Conservation (phyloP, 2,113 vertebrate species). For the Mola mola region DNA sequence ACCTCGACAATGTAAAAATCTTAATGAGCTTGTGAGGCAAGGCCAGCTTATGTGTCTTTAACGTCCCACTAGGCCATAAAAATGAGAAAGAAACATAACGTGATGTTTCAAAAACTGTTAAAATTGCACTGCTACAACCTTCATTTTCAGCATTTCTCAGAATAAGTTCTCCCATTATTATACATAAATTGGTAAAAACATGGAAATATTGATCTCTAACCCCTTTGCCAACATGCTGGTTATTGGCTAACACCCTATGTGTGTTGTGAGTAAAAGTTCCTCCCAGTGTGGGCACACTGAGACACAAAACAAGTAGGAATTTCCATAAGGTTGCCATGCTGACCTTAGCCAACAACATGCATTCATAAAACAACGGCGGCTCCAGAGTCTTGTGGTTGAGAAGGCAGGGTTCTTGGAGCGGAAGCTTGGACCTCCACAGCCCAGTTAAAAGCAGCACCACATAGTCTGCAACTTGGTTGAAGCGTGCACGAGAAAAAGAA, state of each 20-base stretch:
- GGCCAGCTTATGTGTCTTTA: slow-evolving; percentile 26
- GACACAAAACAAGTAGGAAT: slow-evolving; percentile 43
- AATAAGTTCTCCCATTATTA: slow-evolving; percentile 46
- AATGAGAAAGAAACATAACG: slow-evolving; percentile 40
- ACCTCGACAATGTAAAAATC: slow-evolving; percentile 51
- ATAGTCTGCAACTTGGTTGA: slow-evolving; percentile 37
- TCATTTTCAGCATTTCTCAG: slow-evolving; percentile 31
- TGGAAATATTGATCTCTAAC: slow-evolving; percentile 41
- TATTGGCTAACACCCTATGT: slow-evolving; percentile 34
- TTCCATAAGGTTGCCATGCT: slow-evolving; percentile 53
- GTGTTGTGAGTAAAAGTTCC: slow-evolving; percentile 37
- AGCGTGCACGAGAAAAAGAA: slow-evolving; percentile 32
- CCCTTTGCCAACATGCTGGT: slow-evolving; percentile 28
- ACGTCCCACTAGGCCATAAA: slow-evolving; percentile 25
- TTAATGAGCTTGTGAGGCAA: slow-evolving; percentile 24
- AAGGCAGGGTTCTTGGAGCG: slow-evolving; percentile 68
- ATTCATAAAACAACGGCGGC: slow-evolving; percentile 66
- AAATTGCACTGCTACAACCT: slow-evolving; percentile 73
- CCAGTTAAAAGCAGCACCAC: slow-evolving; percentile 79
- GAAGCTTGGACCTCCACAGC: slow-evolving; percentile 67
- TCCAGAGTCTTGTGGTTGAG: slow-evolving; percentile 63
- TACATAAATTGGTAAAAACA: slow-evolving; percentile 64
- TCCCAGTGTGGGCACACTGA: slow-evolving; percentile 31
- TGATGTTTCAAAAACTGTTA: slow-evolving; percentile 72
- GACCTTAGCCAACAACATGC: slow-evolving; percentile 62